A percentile compares a stretch with the other conserved stretches of the same genome.
Evolutionary conservation across 2,797 vertebrate species (phyloP).

Genomic region (Poecilia velifera): DNA sequence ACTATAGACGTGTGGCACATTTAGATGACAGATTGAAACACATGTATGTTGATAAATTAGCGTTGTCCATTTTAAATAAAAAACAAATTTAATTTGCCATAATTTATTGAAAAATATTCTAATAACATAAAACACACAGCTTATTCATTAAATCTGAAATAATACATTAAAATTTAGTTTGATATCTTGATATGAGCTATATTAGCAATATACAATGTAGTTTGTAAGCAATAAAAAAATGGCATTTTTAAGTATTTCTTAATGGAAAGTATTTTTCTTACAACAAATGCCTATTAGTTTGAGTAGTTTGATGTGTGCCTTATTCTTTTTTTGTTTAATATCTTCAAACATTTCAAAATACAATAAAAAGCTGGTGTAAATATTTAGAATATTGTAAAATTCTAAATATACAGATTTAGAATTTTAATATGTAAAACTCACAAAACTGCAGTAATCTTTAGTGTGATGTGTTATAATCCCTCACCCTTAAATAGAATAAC

Average conservation of each 20-base stretch:
- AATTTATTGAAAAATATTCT: background rate
- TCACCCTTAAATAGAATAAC: background rate
- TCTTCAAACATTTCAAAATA: background rate
- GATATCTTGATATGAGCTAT: background rate
- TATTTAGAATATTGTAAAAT: no score
- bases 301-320: background rate
- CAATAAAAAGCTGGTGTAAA: no score
- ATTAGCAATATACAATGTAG: no score
- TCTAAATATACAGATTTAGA: no score
- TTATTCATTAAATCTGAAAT: background rate
- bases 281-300: background rate
- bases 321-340: background rate
- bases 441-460: background rate
- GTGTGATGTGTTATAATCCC: background rate
- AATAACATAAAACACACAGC: background rate
- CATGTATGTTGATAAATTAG: background rate
- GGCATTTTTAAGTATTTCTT: no score
- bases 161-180: background rate
- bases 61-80: background rate
- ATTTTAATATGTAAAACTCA: background rate
- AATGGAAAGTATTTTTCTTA: background rate
- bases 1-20: background rate
- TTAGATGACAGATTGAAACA: background rate
- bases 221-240: no score
- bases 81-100: background rate